Evolutionary conservation across 2,113 vertebrate species (phyloP).

Genomic region (Hiodon alosoides): DNA sequence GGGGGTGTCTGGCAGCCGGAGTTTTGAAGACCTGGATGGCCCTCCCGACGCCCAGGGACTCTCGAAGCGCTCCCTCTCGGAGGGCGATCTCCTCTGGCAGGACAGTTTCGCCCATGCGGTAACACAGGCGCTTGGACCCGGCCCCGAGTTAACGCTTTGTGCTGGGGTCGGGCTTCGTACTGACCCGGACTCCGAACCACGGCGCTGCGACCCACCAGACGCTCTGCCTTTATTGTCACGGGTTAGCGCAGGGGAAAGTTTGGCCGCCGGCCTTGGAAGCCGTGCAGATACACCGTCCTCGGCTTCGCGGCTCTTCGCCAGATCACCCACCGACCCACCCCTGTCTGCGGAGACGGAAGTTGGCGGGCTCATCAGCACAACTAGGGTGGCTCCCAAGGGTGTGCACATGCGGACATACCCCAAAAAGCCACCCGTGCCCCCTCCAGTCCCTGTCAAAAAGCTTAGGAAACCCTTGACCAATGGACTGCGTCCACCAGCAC

Average conservation of each 20-base stretch:
- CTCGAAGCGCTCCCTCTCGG: conserved; percentile 67
- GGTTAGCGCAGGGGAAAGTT: not conserved
- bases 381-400: not conserved
- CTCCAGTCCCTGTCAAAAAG: conserved; percentile 75
- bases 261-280: not conserved
- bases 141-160: not conserved
- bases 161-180: not conserved
- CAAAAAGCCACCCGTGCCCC: conserved; percentile 62
- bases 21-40: conserved; percentile 64
- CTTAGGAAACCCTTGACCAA: conserved; percentile 68
- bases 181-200: conserved; percentile 27
- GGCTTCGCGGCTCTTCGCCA: not conserved
- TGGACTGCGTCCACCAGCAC: conserved; percentile 51
- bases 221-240: not conserved
- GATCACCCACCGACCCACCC: not conserved
- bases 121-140: conserved; percentile 26
- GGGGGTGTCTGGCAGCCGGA: conserved; percentile 57
- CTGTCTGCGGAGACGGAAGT: not conserved
- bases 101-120: conserved; percentile 34
- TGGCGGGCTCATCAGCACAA: not conserved
- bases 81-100: conserved; percentile 65
- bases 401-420: conserved; percentile 48
- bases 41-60: conserved; percentile 31
- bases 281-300: not conserved
- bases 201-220: too few species aligned